These are phyloP conservation scores for Harlomillsia oculata DNA, from an alignment of 1,140 invertebrate species.

Conservation along the genomic window DNA sequence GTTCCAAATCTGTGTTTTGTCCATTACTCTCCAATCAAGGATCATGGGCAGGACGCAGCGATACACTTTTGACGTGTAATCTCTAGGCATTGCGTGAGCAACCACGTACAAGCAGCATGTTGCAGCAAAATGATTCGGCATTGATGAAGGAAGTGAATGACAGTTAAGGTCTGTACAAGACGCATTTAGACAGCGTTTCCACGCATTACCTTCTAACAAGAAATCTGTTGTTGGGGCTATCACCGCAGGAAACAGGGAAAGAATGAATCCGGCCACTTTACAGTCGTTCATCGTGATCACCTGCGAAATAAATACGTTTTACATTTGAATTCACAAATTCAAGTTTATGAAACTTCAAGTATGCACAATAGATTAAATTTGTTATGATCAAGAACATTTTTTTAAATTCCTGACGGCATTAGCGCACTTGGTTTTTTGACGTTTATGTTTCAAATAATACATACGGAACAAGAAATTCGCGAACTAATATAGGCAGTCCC, in stretches of 20 bases:
- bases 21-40: slow-evolving; percentile 33
- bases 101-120: slow-evolving; percentile 26
- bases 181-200: slow-evolving; percentile 27
- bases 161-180: slow-evolving; percentile 27
- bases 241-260: slow-evolving; percentile 24
- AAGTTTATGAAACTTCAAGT: too few species aligned
- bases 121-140: slow-evolving; percentile 28
- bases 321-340: background rate
- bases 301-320: slow-evolving; percentile 4
- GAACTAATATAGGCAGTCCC: too few species aligned
- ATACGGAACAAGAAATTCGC: too few species aligned
- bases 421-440: too few species aligned
- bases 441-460: too few species aligned
- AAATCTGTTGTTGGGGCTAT: slow-evolving; percentile 22
- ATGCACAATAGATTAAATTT: too few species aligned
- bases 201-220: slow-evolving; percentile 32
- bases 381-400: too few species aligned
- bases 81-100: slow-evolving; percentile 24
- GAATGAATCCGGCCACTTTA: slow-evolving; percentile 21
- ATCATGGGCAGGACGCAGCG: slow-evolving; percentile 17
- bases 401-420: too few species aligned
- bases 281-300: slow-evolving; percentile 30
- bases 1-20: slow-evolving; percentile 34
- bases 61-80: slow-evolving; percentile 13
- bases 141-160: slow-evolving; percentile 29